Percentiles rank a stretch among this genome's conserved stretches.
Conservation (phyloP, 1,140 invertebrate species). For the Drosophila kohkoa region DNA sequence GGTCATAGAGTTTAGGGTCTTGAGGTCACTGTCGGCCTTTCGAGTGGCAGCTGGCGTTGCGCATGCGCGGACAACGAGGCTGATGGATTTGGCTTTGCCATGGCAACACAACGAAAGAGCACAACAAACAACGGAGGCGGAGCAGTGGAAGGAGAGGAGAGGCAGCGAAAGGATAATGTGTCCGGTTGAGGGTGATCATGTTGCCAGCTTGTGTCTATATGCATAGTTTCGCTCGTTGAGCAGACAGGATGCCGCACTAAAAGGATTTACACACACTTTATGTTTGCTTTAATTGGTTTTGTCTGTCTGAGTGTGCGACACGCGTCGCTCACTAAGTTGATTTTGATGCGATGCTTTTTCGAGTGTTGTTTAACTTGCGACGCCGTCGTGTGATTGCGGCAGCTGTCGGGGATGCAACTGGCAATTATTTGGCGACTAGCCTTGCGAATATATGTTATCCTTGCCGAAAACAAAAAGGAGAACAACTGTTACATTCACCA, state of each 20-base stretch:
- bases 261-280: constrained; percentile 68
- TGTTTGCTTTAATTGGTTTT: constrained; percentile 75
- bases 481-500: constrained; percentile 47
- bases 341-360: constrained; percentile 63
- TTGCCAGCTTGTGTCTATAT: constrained; percentile 39
- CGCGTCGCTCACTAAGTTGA: constrained; percentile 66
- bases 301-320: constrained; percentile 39
- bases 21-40: constrained; percentile 16
- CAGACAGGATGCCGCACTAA: constrained; percentile 51
- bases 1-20: constrained; percentile 33
- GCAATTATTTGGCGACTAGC: constrained; percentile 57
- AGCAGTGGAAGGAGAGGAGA: background rate
- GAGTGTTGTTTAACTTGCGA: constrained; percentile 31
- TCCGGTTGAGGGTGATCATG: constrained; percentile 38
- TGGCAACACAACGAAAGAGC: constrained; percentile 46
- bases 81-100: constrained; percentile 61
- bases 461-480: constrained; percentile 36
- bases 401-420: constrained; percentile 39
- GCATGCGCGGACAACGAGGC: constrained; percentile 70
- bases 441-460: constrained; percentile 29
- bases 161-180: constrained; percentile 57
- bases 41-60: constrained; percentile 65
- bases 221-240: background rate
- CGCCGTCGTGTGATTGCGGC: constrained; percentile 44
- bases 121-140: constrained; percentile 22